Conservation (phyloP, 2,888 invertebrate genomes). For the Macroteleia sp. region DNA sequence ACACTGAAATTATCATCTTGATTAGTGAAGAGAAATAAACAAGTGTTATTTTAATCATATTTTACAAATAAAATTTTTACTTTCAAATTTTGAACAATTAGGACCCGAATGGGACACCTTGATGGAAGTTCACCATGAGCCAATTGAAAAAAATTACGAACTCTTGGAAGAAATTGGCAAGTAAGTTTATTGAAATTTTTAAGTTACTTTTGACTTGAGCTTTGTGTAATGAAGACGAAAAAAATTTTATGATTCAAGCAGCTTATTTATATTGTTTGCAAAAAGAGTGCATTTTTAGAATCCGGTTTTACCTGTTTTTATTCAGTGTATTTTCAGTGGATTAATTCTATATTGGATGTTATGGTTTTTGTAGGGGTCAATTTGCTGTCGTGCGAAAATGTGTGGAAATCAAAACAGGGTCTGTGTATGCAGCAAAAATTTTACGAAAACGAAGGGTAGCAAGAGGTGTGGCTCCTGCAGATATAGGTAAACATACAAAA, state of each 20-base stretch:
- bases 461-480: conserved; percentile 86
- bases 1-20: too few species aligned
- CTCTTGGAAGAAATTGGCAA: conserved; percentile 86
- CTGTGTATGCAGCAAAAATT: conserved; percentile 87
- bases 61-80: too few species aligned
- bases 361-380: too few species aligned
- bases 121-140: conserved; percentile 84
- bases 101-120: conserved; percentile 81
- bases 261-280: neutral
- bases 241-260: neutral
- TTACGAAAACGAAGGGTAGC: conserved; percentile 86
- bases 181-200: conserved; percentile 83
- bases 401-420: conserved; percentile 84
- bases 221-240: too few species aligned
- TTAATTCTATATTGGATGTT: too few species aligned
- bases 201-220: too few species aligned
- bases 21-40: too few species aligned
- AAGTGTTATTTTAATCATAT: too few species aligned
- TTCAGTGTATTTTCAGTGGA: too few species aligned
- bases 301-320: conserved; percentile 37
- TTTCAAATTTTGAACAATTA: too few species aligned
- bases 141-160: conserved; percentile 85
- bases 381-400: conserved; percentile 87
- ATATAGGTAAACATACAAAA: conserved; percentile 85
- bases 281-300: conserved; percentile 15